Conservation (phyloP, 2,113 vertebrate species). For the Ageneiosus marmoratus region DNA sequence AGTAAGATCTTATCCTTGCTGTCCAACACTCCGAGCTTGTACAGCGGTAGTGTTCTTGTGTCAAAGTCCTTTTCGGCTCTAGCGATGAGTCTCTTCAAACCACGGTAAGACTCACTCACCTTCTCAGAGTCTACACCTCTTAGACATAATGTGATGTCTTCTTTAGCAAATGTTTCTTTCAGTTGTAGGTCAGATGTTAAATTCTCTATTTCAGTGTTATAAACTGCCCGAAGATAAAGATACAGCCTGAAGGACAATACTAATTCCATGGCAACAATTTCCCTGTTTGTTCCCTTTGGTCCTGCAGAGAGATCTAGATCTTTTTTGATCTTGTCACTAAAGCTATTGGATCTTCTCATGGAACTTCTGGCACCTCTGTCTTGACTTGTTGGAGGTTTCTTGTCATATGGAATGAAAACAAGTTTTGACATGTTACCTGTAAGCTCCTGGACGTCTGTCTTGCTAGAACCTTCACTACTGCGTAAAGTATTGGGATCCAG, state of each 20-base stretch:
- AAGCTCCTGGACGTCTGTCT: not conserved
- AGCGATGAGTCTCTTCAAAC: constrained; percentile 56
- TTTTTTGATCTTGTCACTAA: constrained; percentile 44
- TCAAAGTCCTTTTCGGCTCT: constrained; percentile 54
- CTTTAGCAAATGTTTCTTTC: not conserved
- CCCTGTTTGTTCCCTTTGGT: not conserved
- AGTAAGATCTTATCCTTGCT: constrained; percentile 58
- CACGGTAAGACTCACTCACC: constrained; percentile 53
- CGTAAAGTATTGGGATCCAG: not conserved
- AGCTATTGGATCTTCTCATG: constrained; percentile 59
- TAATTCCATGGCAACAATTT: constrained; percentile 48
- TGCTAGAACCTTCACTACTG: not conserved
- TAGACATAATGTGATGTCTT: constrained; percentile 30
- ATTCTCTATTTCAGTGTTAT: not conserved
- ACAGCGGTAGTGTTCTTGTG: constrained; percentile 54
- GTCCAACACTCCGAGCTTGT: constrained; percentile 51
- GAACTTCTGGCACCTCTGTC: not conserved
- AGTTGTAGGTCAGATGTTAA: constrained; percentile 52
- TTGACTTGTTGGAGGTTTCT: constrained; percentile 13
- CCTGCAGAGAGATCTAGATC: not conserved
- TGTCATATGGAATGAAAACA: not conserved
- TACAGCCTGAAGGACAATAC: constrained; percentile 60
- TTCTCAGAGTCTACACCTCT: constrained; percentile 34
- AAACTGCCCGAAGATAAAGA: constrained; percentile 56
- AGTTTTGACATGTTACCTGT: not conserved